phyloP scores from a whole-genome alignment of 2,797 vertebrate genomes.

The Eospalax fontanierii region DNA sequence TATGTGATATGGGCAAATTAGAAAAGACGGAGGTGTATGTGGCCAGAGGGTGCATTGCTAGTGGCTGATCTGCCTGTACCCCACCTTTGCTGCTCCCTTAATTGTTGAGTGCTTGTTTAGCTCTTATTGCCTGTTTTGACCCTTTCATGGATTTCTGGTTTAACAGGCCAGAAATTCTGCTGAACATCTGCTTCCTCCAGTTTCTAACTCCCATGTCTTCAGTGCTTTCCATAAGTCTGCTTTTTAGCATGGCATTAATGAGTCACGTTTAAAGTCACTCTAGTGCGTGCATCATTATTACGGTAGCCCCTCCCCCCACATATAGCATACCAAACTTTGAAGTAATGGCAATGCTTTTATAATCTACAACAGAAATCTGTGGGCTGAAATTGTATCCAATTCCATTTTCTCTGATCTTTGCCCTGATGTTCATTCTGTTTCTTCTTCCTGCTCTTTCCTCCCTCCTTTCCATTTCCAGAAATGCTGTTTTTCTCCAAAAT shows the following conservation, averaged over 20 bases:
- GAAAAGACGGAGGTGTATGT: not conserved
- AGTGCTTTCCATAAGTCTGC: not conserved
- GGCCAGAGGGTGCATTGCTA: not conserved
- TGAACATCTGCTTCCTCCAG: not conserved
- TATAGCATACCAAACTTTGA: not conserved
- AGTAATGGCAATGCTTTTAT: not conserved
- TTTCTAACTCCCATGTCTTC: not conserved
- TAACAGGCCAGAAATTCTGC: not conserved
- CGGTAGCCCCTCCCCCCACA: not conserved
- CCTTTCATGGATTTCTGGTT: not conserved
- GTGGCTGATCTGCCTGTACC: not conserved
- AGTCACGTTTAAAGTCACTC: slow-evolving; percentile 23
- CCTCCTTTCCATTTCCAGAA: not conserved
- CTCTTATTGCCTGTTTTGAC: not conserved
- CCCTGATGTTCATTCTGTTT: not conserved
- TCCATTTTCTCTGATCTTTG: not conserved
- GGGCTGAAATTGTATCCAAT: not conserved
- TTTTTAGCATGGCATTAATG: slow-evolving; percentile 7
- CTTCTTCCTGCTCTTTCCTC: not conserved
- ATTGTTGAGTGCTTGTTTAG: not conserved
- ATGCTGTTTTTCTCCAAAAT: slow-evolving; percentile 3
- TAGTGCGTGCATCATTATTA: not conserved
- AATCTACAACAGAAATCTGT: not conserved
- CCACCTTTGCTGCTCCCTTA: not conserved
- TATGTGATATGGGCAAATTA: not conserved